Conservation (phyloP, 2,888 invertebrate genomes). For the Liodrosophila aerea region DNA sequence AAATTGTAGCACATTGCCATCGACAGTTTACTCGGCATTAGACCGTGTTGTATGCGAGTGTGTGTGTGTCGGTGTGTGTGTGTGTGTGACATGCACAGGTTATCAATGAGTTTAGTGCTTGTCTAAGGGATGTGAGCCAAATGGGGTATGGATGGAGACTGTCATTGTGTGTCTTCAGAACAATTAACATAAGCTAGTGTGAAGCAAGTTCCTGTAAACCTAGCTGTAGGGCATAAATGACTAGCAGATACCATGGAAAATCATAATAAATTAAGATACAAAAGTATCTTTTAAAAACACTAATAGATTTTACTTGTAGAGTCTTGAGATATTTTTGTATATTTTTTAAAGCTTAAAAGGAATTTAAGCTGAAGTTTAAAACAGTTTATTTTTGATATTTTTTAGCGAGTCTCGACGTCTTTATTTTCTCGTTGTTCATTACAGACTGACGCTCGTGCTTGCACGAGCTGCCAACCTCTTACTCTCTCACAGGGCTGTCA, state of each 20-base stretch:
- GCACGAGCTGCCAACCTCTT: too few relatives aligned
- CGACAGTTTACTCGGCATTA: constrained; percentile 24
- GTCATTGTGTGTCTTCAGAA: constrained; percentile 34
- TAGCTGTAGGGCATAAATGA: neutral
- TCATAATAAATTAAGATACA: neutral
- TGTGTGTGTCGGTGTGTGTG: constrained; percentile 5
- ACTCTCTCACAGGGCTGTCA: too few relatives aligned
- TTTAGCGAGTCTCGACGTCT: too few relatives aligned
- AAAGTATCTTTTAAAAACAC: constrained; percentile 49
- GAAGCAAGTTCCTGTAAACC: constrained; percentile 1
- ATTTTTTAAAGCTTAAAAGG: too few relatives aligned
- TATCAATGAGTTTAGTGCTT: constrained; percentile 21
- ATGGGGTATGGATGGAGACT: neutral
- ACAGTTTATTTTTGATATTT: too few relatives aligned
- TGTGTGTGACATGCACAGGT: constrained; percentile 23
- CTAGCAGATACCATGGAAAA: neutral
- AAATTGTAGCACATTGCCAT: constrained; percentile 64
- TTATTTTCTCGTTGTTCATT: too few relatives aligned
- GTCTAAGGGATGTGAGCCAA: neutral
- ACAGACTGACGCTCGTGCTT: too few relatives aligned
- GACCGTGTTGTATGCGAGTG: neutral
- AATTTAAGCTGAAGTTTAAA: too few relatives aligned
- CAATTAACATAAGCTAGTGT: constrained; percentile 54
- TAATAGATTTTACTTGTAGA: too few relatives aligned
- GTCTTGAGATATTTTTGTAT: too few relatives aligned